Conservation (phyloP, 2,113 vertebrate genomes). For the Natator depressus region DNA sequence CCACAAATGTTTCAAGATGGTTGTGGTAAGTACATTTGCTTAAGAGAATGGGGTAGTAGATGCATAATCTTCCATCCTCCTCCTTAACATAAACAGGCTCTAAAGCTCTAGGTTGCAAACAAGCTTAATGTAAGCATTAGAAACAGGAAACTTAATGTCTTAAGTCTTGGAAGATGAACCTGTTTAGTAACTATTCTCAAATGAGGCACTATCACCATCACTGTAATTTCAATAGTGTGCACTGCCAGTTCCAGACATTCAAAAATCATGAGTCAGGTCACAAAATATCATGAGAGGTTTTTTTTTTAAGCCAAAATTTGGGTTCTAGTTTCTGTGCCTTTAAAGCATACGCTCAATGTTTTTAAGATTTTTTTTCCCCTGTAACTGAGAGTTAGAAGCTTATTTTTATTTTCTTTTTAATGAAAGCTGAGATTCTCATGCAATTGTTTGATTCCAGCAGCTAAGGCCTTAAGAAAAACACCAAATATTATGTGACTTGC, state of each 20-base stretch:
- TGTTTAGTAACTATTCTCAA: neutral
- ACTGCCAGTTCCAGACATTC: neutral
- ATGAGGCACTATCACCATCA: neutral
- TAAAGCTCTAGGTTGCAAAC: neutral
- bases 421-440: neutral
- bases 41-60: neutral
- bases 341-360: neutral
- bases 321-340: neutral
- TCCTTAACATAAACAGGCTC: neutral
- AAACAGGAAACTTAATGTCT: neutral
- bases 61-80: neutral
- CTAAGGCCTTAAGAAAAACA: accelerated
- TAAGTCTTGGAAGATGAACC: neutral
- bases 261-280: neutral
- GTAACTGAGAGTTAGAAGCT: neutral
- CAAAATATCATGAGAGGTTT: too few relatives aligned
- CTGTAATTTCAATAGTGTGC: neutral
- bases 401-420: neutral
- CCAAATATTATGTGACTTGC: neutral
- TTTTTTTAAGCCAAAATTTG: neutral
- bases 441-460: neutral
- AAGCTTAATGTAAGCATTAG: neutral
- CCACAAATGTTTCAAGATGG: neutral
- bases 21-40: neutral
- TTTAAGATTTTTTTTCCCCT: neutral